These are phyloP conservation scores for Leptoclinus maculatus DNA, from an alignment of 2,797 vertebrate genomes.

Conservation along the genomic window DNA sequence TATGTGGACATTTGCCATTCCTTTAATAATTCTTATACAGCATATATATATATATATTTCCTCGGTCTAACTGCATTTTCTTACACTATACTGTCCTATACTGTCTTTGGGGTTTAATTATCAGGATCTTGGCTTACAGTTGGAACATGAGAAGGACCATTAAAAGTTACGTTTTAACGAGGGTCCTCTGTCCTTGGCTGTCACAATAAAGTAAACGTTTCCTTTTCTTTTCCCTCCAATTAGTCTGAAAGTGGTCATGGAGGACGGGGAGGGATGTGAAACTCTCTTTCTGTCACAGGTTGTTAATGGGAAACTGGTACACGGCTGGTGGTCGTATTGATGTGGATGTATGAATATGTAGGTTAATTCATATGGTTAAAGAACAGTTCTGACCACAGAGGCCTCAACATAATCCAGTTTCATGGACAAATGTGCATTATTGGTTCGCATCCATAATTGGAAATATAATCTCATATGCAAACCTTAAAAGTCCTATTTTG, in stretches of 20 bases:
- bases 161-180: conserved; percentile 41
- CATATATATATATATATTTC: too few species aligned
- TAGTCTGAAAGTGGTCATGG: conserved; percentile 45
- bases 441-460: background rate
- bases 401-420: background rate
- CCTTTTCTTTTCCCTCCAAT: conserved; percentile 51
- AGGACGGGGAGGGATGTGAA: conserved; percentile 26
- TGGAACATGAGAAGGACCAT: background rate
- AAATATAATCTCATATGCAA: background rate
- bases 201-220: conserved; percentile 26
- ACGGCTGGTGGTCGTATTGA: background rate
- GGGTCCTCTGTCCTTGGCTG: conserved; percentile 36
- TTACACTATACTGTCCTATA: background rate
- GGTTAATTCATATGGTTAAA: background rate
- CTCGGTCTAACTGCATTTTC: background rate
- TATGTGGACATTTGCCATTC: background rate
- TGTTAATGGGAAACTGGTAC: conserved; percentile 3
- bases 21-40: background rate
- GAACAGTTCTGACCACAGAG: background rate
- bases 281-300: conserved; percentile 41
- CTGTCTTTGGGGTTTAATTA: conserved; percentile 12
- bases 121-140: background rate
- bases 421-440: background rate
- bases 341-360: background rate
- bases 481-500: background rate